These are phyloP conservation scores for Drosophila aff. DNA, from an alignment of 1,140 invertebrate genomes.

Conservation along the genomic window DNA sequence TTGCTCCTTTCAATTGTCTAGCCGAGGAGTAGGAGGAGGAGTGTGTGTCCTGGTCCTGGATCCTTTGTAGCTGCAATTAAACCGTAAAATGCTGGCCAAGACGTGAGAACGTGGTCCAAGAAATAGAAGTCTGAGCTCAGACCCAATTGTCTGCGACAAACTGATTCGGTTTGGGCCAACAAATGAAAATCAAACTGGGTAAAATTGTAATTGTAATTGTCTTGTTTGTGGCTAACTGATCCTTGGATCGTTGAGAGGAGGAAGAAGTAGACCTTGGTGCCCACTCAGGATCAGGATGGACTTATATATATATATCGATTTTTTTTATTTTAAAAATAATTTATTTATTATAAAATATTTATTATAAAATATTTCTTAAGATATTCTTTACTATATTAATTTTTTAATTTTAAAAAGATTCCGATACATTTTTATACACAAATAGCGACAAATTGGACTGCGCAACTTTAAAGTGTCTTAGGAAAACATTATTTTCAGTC, in stretches of 20 bases:
- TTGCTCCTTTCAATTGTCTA: constrained; percentile 60
- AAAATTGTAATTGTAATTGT: constrained; percentile 54
- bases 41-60: constrained; percentile 48
- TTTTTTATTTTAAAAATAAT: not conserved
- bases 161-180: constrained; percentile 68
- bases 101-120: constrained; percentile 29
- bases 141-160: constrained; percentile 57
- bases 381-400: not conserved
- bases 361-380: too few relatives aligned
- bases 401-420: too few relatives aligned
- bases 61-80: constrained; percentile 74
- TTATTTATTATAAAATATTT: not conserved
- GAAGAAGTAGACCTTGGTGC: not conserved
- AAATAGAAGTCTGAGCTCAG: constrained; percentile 2
- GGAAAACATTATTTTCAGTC: not conserved
- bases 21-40: constrained; percentile 26
- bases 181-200: constrained; percentile 50
- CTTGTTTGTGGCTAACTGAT: constrained; percentile 51
- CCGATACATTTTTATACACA: not conserved
- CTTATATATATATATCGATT: not conserved
- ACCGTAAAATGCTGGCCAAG: constrained; percentile 77
- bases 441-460: too few relatives aligned
- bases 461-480: not conserved
- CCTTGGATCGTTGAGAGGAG: constrained; percentile 2
- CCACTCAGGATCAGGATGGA: not conserved